A percentile compares a stretch with the other conserved stretches of the same genome.
Conservation (phyloP, 2,797 vertebrate species). For the Epinephelus malabaricus region DNA sequence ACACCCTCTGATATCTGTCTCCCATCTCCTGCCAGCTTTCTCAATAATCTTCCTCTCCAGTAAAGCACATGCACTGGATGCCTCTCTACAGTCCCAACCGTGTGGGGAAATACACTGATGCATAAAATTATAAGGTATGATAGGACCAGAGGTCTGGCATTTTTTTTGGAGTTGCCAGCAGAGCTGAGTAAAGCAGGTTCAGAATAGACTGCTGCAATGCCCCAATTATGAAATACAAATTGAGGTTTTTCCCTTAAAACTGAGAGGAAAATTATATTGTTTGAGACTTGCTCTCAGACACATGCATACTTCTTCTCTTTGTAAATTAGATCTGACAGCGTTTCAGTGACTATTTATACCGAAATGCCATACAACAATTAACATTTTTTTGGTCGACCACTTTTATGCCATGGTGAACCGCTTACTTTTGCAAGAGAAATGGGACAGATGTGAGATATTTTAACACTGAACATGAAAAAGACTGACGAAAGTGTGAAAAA, state of each 20-base stretch:
- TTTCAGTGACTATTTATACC: slow-evolving; percentile 82
- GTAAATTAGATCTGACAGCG: slow-evolving; percentile 76
- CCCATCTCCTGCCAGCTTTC: slow-evolving; percentile 31
- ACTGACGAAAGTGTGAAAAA: slow-evolving; percentile 56
- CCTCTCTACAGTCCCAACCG: slow-evolving; percentile 45
- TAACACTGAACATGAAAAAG: slow-evolving; percentile 81
- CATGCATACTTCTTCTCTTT: slow-evolving; percentile 71
- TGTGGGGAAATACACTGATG: slow-evolving; percentile 72
- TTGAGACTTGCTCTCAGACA: slow-evolving; percentile 56
- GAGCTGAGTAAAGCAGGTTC: slow-evolving; percentile 51
- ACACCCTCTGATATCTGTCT: slow-evolving; percentile 26
- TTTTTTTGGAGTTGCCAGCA: slow-evolving; percentile 39
- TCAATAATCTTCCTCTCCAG: slow-evolving; percentile 39
- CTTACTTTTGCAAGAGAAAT: slow-evolving; percentile 72
- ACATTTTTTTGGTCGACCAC: slow-evolving; percentile 84
- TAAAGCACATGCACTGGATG: slow-evolving; percentile 55
- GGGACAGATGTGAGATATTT: slow-evolving; percentile 84
- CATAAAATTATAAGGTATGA: slow-evolving; percentile 80
- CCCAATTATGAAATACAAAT: slow-evolving; percentile 71
- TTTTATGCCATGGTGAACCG: slow-evolving; percentile 84
- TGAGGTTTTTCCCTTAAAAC: slow-evolving; percentile 55
- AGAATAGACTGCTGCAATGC: slow-evolving; percentile 67
- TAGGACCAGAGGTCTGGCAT: slow-evolving; percentile 49
- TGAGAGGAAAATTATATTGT: slow-evolving; percentile 64
- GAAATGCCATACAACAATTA: slow-evolving; percentile 82